Evolutionary conservation across 2,888 invertebrate species (phyloP).

Genomic region (Diaphora mendica): DNA sequence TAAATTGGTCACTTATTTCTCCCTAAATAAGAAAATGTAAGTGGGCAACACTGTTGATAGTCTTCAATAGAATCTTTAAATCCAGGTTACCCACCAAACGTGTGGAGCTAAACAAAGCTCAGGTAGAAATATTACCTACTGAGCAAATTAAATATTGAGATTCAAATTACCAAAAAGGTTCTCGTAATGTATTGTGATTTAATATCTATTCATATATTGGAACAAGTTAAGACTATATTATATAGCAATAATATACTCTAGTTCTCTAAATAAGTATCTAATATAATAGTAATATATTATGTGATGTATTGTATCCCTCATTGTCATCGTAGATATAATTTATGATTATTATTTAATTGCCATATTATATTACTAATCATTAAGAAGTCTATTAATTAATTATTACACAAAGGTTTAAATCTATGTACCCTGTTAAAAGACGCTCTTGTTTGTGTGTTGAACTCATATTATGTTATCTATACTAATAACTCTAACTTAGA

Average conservation of each 20-base stretch:
- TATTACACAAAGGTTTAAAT: not conserved
- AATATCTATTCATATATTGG: constrained; percentile 35
- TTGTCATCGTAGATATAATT: constrained; percentile 7
- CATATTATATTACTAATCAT: constrained; percentile 16
- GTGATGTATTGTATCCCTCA: constrained; percentile 5
- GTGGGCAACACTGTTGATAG: not conserved
- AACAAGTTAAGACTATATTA: constrained; percentile 48
- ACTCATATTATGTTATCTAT: not conserved
- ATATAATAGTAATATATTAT: not conserved
- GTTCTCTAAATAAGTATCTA: not conserved
- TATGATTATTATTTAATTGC: constrained; percentile 9
- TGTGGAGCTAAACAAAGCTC: not conserved
- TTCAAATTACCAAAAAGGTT: not conserved
- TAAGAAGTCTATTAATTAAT: not conserved
- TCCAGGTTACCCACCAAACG: not conserved
- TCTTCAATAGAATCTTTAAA: not conserved
- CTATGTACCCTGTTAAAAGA: not conserved
- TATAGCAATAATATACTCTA: constrained; percentile 43
- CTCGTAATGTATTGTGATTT: not conserved
- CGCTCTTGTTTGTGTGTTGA: not conserved
- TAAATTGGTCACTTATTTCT: no score
- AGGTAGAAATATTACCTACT: not conserved
- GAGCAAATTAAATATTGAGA: not conserved
- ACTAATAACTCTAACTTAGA: not conserved
- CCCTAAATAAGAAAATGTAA: not conserved